These are phyloP conservation scores for Drosophila koepferae DNA, from an alignment of 2,888 invertebrate species.

Conservation along the genomic window DNA sequence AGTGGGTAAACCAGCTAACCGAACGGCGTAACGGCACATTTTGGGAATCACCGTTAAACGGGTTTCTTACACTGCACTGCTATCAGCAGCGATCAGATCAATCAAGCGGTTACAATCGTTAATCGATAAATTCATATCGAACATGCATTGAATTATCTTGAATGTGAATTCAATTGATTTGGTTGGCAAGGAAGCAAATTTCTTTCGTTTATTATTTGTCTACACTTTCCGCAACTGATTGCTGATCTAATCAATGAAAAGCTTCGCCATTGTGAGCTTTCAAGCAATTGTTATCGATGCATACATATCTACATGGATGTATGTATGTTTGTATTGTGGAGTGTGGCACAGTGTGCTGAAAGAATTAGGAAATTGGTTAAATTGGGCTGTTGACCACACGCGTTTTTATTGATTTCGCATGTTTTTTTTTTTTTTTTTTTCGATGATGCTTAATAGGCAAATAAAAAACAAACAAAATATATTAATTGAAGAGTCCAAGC, in stretches of 20 bases:
- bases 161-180: conserved; percentile 14
- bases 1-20: conserved; percentile 13
- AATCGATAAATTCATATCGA: conserved; percentile 11
- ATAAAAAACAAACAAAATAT: background rate
- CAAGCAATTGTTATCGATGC: conserved; percentile 10
- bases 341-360: conserved; percentile 32
- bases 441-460: conserved; percentile 32
- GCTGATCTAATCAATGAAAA: conserved; percentile 34
- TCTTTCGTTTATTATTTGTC: conserved; percentile 20
- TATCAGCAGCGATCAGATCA: conserved; percentile 12
- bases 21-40: conserved; percentile 19
- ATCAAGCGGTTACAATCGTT: conserved; percentile 15
- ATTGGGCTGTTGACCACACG: conserved; percentile 46
- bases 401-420: conserved; percentile 66
- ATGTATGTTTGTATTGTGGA: background rate
- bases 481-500: conserved; percentile 13
- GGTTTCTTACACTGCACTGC: conserved; percentile 8
- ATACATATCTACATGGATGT: background rate
- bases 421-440: conserved; percentile 6
- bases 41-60: conserved; percentile 21
- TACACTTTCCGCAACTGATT: conserved; percentile 5
- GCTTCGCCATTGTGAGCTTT: conserved; percentile 17
- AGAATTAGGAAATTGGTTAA: conserved; percentile 44
- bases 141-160: conserved; percentile 2
- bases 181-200: conserved; percentile 20